A percentile compares a stretch with the other conserved stretches of the same genome.
Evolutionary conservation across 2,797 vertebrate species (phyloP).

Genomic region (Monodelphis domestica): DNA sequence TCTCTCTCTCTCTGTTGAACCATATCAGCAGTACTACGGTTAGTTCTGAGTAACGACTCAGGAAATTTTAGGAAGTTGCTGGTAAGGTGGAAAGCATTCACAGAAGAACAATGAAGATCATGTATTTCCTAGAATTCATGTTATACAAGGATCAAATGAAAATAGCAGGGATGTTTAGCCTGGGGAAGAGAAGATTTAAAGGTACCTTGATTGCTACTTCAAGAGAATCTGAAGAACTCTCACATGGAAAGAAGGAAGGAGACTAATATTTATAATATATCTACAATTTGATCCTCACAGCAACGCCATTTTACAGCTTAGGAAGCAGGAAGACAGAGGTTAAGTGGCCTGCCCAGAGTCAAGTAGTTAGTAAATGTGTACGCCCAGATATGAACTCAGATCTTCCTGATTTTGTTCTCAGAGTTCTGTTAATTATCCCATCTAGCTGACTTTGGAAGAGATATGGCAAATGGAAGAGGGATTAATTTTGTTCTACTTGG

Average conservation of each 20-base stretch:
- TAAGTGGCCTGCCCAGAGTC: neutral
- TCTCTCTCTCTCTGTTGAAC: too few species aligned
- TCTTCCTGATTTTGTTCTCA: neutral
- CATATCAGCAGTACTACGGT: neutral
- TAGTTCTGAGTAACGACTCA: neutral
- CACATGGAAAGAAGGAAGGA: neutral
- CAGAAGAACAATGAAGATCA: neutral
- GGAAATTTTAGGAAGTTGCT: neutral
- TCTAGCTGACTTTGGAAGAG: neutral
- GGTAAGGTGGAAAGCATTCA: neutral
- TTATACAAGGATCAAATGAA: neutral
- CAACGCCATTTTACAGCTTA: neutral
- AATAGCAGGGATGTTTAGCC: neutral
- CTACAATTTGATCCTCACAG: neutral
- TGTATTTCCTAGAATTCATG: neutral
- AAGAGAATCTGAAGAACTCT: neutral
- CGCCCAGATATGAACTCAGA: neutral
- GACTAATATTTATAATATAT: neutral
- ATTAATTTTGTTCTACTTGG: neutral
- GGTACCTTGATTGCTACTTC: neutral
- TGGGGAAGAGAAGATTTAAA: neutral
- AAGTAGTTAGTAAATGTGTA: neutral
- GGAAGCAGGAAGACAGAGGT: neutral
- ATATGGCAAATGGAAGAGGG: neutral
- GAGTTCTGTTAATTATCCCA: neutral